These are phyloP conservation scores for Microplitis demolitor DNA, from an alignment of 1,140 invertebrate genomes.

Conservation along the genomic window DNA sequence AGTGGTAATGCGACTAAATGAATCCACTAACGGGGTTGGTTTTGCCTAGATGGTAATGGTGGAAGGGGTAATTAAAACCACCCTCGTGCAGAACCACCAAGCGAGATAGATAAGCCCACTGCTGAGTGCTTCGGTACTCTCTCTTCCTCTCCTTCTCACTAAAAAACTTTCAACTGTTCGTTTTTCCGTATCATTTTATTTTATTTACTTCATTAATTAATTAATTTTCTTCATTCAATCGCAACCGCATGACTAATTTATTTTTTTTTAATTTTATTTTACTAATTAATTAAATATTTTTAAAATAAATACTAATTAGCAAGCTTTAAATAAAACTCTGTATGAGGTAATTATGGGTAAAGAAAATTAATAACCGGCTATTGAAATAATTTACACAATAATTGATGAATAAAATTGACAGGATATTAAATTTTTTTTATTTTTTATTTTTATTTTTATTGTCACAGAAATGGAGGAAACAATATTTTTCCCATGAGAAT, in stretches of 20 bases:
- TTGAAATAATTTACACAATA: background rate
- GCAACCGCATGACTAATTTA: background rate
- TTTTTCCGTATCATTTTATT: background rate
- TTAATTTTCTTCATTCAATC: background rate
- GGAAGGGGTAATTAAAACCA: constrained; percentile 56
- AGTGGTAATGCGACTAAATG: constrained; percentile 46
- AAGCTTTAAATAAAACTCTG: too few species aligned
- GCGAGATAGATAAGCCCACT: constrained; percentile 41
- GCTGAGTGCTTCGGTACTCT: constrained; percentile 31
- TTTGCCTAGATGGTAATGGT: constrained; percentile 34
- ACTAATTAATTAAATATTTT: too few species aligned
- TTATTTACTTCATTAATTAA: constrained; percentile 11
- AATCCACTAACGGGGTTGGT: constrained; percentile 54
- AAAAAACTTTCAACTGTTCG: background rate
- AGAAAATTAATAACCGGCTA: too few species aligned
- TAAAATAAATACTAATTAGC: too few species aligned
- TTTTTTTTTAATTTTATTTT: too few species aligned
- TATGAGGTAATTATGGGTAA: too few species aligned
- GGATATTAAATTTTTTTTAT: background rate
- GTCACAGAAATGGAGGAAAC: background rate
- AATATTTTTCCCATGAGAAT: constrained; percentile 1
- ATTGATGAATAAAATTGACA: background rate
- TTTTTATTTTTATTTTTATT: background rate
- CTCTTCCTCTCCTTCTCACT: too few species aligned
- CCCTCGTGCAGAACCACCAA: constrained; percentile 38